phyloP scores from a whole-genome alignment of 2,113 vertebrate species.

The Hiodon alosoides region DNA sequence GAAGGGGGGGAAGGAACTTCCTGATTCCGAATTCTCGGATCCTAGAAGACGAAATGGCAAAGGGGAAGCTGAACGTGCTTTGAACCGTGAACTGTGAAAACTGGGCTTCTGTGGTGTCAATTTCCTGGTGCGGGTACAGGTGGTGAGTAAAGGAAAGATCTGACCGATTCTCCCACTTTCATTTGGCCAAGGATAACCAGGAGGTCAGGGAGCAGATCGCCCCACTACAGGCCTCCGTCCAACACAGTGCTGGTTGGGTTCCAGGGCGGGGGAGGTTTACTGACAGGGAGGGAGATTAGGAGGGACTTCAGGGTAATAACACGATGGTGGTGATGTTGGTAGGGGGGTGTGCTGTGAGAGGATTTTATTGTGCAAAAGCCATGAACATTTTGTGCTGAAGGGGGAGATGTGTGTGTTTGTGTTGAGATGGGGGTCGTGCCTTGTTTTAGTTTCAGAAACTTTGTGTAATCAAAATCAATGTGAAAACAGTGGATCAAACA shows the following conservation, averaged over 20 bases:
- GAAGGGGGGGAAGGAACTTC: background rate
- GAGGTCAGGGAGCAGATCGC: background rate
- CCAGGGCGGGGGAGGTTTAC: no score
- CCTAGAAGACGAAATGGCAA: background rate
- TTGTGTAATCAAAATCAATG: no score
- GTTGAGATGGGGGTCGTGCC: no score
- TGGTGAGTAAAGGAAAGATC: conserved; percentile 66
- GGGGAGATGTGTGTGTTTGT: no score
- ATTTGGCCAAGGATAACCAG: conserved; percentile 41
- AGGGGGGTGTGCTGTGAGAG: background rate
- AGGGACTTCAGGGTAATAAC: no score
- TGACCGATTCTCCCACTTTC: conserved; percentile 77
- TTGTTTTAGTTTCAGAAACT: no score
- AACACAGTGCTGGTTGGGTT: background rate
- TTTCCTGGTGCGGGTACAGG: conserved; percentile 45
- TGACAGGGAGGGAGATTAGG: no score
- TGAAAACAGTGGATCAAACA: no score
- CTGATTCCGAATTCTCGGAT: no score
- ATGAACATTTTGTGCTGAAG: no score
- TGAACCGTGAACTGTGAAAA: background rate
- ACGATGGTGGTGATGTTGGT: background rate
- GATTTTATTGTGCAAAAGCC: background rate
- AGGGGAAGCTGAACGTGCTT: conserved; percentile 29
- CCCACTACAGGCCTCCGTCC: conserved; percentile 2
- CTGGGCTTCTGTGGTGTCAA: background rate